These are phyloP conservation scores for Thalpophila matura DNA, from an alignment of 2,888 invertebrate genomes.

Conservation along the genomic window DNA sequence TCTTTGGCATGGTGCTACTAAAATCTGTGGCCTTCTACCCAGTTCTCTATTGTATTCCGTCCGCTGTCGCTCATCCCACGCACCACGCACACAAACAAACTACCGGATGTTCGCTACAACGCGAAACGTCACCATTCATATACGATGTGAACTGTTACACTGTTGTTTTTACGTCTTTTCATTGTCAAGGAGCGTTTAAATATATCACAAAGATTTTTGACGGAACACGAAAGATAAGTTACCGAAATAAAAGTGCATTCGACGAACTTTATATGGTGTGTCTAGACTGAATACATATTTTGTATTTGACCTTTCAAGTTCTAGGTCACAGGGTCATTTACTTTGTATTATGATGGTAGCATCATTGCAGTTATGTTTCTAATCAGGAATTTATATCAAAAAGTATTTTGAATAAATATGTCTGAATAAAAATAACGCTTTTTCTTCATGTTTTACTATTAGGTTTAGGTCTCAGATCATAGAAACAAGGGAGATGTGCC, in stretches of 20 bases:
- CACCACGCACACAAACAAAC: slow-evolving; percentile 22
- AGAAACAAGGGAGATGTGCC: no score
- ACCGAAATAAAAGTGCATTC: not conserved
- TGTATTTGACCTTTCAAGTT: slow-evolving; percentile 25
- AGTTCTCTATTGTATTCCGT: not conserved
- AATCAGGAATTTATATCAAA: not conserved
- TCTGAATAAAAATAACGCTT: slow-evolving; percentile 28
- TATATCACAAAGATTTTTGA: slow-evolving; percentile 24
- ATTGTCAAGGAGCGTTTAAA: slow-evolving; percentile 58
- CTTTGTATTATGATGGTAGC: not conserved
- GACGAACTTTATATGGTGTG: not conserved
- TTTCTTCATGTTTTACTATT: slow-evolving; percentile 22
- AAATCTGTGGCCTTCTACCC: no score
- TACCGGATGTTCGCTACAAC: slow-evolving; percentile 60
- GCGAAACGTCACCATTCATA: slow-evolving; percentile 62
- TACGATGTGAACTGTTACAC: slow-evolving; percentile 64
- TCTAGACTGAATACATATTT: not conserved
- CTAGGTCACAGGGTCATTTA: not conserved
- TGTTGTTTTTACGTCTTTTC: slow-evolving; percentile 57
- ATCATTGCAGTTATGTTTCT: not conserved
- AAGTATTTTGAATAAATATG: not conserved
- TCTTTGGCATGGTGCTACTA: no score
- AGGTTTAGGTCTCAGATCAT: no score
- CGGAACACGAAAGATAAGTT: slow-evolving; percentile 38
- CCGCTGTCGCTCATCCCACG: slow-evolving; percentile 42